Percentiles rank a stretch among this genome's conserved stretches.
Conservation (phyloP, 2,888 invertebrate species). For the Lepas anatifera region DNA sequence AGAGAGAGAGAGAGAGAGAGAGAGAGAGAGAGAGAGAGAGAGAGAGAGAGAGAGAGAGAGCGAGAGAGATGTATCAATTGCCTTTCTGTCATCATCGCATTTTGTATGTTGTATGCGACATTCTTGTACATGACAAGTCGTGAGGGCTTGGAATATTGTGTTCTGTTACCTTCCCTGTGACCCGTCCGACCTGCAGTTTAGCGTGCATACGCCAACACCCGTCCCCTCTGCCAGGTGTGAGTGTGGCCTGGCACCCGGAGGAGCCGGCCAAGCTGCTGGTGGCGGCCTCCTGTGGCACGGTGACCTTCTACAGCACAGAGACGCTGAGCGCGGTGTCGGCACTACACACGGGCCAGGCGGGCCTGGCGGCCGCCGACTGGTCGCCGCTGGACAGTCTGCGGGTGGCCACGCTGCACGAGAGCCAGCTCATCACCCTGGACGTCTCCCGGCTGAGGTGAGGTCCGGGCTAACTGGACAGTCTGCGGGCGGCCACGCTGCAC, state of each 20-base stretch:
- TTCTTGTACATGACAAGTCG: no score
- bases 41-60: not conserved
- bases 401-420: conserved; percentile 50
- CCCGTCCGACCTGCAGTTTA: no score
- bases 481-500: not conserved
- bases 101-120: no score
- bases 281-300: conserved; percentile 59
- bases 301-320: conserved; percentile 56
- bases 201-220: not conserved
- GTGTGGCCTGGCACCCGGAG: conserved; percentile 53
- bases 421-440: conserved; percentile 56
- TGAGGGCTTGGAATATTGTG: no score
- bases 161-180: no score
- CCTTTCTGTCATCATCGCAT: no score
- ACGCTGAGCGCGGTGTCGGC: conserved; percentile 43
- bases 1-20: conserved; percentile 14
- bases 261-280: conserved; percentile 57
- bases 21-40: not conserved
- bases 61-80: no score
- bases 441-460: conserved; percentile 52
- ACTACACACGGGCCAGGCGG: conserved; percentile 46
- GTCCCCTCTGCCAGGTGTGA: conserved; percentile 30
- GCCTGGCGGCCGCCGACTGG: conserved; percentile 58
- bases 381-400: conserved; percentile 45
- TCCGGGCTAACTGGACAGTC: conserved; percentile 33